A percentile compares a stretch with the other conserved stretches of the same genome.
Conservation (phyloP, 2,113 vertebrate genomes). For the Toxostoma redivivum region DNA sequence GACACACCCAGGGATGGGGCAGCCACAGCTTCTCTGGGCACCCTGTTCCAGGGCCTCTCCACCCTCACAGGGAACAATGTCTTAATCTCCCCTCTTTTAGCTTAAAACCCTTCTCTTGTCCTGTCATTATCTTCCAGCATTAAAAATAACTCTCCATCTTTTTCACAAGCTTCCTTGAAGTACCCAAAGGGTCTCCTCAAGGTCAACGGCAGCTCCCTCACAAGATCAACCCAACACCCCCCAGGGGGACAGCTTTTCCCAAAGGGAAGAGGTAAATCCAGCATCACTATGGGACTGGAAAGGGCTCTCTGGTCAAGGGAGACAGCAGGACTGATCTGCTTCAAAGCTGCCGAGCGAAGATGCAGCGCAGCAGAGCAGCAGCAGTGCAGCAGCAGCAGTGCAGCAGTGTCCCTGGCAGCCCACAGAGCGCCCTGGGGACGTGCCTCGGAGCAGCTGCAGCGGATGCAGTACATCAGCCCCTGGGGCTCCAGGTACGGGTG, state of each 20-base stretch:
- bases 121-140: background rate
- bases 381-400: background rate
- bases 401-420: background rate
- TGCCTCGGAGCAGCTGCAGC: slow-evolving; percentile 91
- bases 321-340: fast-evolving
- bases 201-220: background rate
- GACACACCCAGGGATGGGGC: background rate
- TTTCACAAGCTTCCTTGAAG: background rate
- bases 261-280: background rate
- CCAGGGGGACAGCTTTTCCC: background rate
- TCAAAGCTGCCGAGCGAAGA: fast-evolving
- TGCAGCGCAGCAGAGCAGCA: background rate
- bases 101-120: background rate
- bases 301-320: background rate
- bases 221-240: background rate
- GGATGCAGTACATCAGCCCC: slow-evolving; percentile 90
- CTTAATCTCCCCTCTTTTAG: background rate
- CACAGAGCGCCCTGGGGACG: fast-evolving
- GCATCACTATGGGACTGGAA: fast-evolving
- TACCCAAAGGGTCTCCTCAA: background rate
- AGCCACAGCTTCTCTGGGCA: background rate
- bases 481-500: slow-evolving; percentile 92
- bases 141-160: background rate
- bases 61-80: background rate
- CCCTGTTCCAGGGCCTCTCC: fast-evolving